A percentile compares a stretch with the other conserved stretches of the same genome.
Evolutionary conservation across 2,888 invertebrate species (phyloP).

Genomic region (Protodeltote pygarga): DNA sequence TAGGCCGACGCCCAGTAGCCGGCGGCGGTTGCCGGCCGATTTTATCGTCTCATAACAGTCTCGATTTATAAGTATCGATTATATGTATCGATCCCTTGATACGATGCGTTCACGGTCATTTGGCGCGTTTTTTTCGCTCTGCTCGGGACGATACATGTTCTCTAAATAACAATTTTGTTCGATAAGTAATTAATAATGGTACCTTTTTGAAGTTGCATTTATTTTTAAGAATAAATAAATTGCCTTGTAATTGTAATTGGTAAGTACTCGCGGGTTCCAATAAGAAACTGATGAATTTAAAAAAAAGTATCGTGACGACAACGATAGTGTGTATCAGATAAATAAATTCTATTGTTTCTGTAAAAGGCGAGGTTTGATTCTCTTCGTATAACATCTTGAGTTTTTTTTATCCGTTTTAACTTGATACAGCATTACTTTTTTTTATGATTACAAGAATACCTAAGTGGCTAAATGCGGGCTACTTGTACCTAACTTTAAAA

Average conservation of each 20-base stretch:
- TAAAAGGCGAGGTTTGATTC: slow-evolving; percentile 20
- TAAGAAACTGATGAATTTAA: slow-evolving; percentile 18
- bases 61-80: slow-evolving; percentile 87
- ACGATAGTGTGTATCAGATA: slow-evolving; percentile 12
- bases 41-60: slow-evolving; percentile 86
- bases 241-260: slow-evolving; percentile 39
- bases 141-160: slow-evolving; percentile 56
- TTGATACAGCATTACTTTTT: slow-evolving; percentile 4
- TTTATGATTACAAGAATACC: slow-evolving; percentile 10
- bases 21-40: slow-evolving; percentile 81
- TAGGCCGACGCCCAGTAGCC: slow-evolving; percentile 85
- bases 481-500: slow-evolving; percentile 6
- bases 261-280: slow-evolving; percentile 27
- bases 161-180: slow-evolving; percentile 67
- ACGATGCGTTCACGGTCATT: slow-evolving; percentile 79
- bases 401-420: slow-evolving; percentile 8
- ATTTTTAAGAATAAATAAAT: slow-evolving; percentile 48
- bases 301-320: slow-evolving; percentile 8
- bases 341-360: slow-evolving; percentile 34
- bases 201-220: slow-evolving; percentile 43
- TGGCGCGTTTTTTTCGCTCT: slow-evolving; percentile 73
- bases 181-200: slow-evolving; percentile 63
- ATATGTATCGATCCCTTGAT: slow-evolving; percentile 82
- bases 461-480: too few relatives aligned
- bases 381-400: slow-evolving; percentile 19